Evolutionary conservation across 2,888 invertebrate species (phyloP).

Genomic region (Epiblema foenella): DNA sequence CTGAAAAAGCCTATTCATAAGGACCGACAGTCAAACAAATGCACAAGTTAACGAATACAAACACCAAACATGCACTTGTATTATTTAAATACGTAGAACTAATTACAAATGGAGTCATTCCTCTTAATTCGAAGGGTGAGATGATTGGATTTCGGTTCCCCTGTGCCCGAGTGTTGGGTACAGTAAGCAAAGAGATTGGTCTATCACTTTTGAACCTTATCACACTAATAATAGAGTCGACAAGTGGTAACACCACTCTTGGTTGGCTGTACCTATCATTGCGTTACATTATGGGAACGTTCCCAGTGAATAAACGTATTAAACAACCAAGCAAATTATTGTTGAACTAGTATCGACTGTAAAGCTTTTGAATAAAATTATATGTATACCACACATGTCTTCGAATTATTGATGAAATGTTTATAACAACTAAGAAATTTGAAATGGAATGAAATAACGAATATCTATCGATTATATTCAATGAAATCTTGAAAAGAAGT

Average conservation of each 20-base stretch:
- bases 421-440: neutral
- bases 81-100: constrained; percentile 29
- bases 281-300: neutral
- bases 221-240: no score
- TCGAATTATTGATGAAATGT: neutral
- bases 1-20: no score
- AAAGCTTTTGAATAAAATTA: constrained; percentile 6
- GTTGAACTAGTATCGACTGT: neutral
- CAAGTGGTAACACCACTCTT: no score
- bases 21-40: no score
- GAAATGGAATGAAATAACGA: no score
- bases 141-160: constrained; percentile 39
- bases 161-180: constrained; percentile 3
- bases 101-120: constrained; percentile 18
- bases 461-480: no score
- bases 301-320: constrained; percentile 12
- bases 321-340: neutral
- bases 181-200: no score
- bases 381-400: neutral
- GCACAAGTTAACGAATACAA: constrained; percentile 2
- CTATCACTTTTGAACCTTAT: no score
- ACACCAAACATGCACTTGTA: constrained; percentile 19
- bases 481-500: no score
- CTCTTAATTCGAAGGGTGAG: constrained; percentile 26
- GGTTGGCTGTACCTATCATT: neutral